Percentiles rank a stretch among this genome's conserved stretches.
phyloP scores from a whole-genome alignment of 2,113 vertebrate species.

The Tretioscincus oriximinensis region DNA sequence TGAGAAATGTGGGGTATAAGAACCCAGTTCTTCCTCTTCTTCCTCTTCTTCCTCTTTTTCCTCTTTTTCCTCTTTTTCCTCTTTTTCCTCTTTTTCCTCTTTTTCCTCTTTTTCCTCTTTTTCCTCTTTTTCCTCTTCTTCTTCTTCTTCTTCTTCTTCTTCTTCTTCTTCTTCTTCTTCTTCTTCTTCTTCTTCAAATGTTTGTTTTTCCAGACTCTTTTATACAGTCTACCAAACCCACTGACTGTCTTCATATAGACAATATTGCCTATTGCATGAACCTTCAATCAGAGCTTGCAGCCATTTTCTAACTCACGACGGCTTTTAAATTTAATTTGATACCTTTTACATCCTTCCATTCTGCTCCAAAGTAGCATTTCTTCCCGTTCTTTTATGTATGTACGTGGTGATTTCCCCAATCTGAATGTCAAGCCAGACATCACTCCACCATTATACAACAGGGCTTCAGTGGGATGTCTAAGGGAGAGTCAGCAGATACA shows the following conservation, averaged over 20 bases:
- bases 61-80: too few species aligned
- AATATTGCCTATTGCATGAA: constrained; percentile 15
- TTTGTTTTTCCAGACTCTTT: too few species aligned
- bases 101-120: too few species aligned
- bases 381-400: constrained; percentile 39
- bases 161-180: too few species aligned
- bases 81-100: too few species aligned
- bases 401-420: constrained; percentile 32
- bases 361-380: background rate
- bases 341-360: constrained; percentile 13
- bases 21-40: too few species aligned
- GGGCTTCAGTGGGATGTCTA: constrained; percentile 64
- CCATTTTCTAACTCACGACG: too few species aligned
- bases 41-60: too few species aligned
- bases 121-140: too few species aligned
- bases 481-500: constrained; percentile 68
- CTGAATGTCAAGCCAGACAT: constrained; percentile 61
- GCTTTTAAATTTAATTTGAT: background rate
- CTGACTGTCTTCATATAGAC: constrained; percentile 17
- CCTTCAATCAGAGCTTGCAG: background rate
- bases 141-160: too few species aligned
- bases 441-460: constrained; percentile 54
- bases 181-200: too few species aligned
- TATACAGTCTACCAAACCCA: background rate
- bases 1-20: too few species aligned